Evolutionary conservation across 2,113 vertebrate species (phyloP).

Genomic region (Bubo blakistoni): DNA sequence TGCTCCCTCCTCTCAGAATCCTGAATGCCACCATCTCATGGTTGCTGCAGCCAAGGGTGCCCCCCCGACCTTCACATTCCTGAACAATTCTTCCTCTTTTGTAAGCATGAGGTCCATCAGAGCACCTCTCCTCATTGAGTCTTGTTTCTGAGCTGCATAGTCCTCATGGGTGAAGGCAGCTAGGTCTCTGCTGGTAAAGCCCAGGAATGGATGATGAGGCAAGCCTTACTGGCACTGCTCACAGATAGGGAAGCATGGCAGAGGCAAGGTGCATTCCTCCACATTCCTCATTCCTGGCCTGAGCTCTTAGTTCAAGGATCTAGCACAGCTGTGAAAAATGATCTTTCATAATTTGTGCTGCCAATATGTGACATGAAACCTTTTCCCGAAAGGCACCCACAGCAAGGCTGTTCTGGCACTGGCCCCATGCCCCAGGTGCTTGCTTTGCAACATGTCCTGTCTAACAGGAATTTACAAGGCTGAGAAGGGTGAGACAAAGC

Average conservation of each 20-base stretch:
- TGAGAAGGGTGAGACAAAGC: not conserved
- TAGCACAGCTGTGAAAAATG: not conserved
- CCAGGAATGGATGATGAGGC: not conserved
- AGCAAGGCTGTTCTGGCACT: not conserved
- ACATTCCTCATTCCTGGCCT: not conserved
- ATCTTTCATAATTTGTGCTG: not conserved
- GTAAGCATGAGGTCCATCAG: not conserved
- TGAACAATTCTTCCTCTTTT: not conserved
- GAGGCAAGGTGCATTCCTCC: not conserved
- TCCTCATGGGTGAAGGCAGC: not conserved
- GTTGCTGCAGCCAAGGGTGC: not conserved
- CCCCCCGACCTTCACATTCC: not conserved
- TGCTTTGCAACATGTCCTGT: not conserved
- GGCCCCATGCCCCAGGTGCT: not conserved
- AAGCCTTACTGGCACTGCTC: not conserved
- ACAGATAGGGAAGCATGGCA: not conserved
- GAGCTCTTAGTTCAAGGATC: not conserved
- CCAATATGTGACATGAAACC: not conserved
- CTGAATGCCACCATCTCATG: not conserved
- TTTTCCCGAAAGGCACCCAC: not conserved
- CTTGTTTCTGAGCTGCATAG: not conserved
- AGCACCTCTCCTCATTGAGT: not conserved
- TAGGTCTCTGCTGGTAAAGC: not conserved
- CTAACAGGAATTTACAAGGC: not conserved
- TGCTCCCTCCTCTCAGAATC: not conserved